Base-by-base conservation (phyloP, 1,140 invertebrate species). In the Magallana ariakensis region DNA sequence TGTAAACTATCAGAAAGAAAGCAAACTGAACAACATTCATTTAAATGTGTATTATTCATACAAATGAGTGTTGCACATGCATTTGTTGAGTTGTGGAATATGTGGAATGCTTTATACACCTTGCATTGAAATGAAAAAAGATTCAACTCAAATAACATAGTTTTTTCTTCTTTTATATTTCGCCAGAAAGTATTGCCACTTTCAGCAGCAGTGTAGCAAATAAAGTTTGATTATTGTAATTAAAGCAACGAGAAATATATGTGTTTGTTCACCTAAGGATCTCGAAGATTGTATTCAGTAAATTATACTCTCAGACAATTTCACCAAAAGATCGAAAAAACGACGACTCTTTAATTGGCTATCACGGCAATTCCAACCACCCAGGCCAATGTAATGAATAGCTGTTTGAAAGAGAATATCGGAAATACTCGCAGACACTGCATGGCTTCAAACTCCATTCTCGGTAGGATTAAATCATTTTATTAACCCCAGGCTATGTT, bases 401-500 rank as follows among this genome's bases (percentile, higher is more conserved):
- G 66, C 66, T 75, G 33, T 33, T 75, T 26, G 66, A 75, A 75
- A 22, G 33, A 11, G 66, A 75, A 75, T 75, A 75, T 75, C 66
- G 66, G 66, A 75, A 75, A 19, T 75, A 75, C 15, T 75, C 66
- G 66, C 66, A 75, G 66, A 75, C 66, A 75, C 13, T 33, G 66
- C 15, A 26, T 75, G 66, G 66, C 22, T 75, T 75, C 66, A 13
- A 75, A 26, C 22, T 75, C 19, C 66, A 75, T 75, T 75, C 66
- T 75, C 66, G 22, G 66, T 75, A 26, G 66, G 66, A 75, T 75
- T 75, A 75, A 75, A 33, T 75, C 66, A 75, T 75, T 75, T 75
- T 26, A 75, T 75, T 75, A 75, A 26, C 66, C 66, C 66, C 22
- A 75, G 66, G 66, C 66, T 10, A 10, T 26, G 66, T 11, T 75